phyloP scores from a whole-genome alignment of 2,113 vertebrate species.

The Pitta sordida region DNA sequence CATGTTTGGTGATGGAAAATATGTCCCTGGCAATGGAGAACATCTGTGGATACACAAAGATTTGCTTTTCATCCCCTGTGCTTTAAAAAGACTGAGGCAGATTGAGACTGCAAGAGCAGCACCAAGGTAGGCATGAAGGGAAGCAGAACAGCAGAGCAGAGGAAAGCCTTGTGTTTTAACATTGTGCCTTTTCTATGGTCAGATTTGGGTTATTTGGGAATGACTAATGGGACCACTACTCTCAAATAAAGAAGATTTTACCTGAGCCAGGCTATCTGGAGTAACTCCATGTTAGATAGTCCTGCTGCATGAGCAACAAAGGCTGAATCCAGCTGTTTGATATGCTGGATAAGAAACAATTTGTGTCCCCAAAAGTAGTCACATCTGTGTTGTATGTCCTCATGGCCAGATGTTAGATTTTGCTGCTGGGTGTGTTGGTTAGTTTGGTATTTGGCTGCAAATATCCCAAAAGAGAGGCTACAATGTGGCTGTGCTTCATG shows the following conservation, averaged over 20 bases:
- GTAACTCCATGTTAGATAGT: neutral
- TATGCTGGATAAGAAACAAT: neutral
- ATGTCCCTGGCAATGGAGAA: neutral
- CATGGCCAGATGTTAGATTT: neutral
- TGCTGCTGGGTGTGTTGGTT: neutral
- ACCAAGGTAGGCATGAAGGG: neutral
- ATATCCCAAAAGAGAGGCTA: neutral
- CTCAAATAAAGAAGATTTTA: neutral
- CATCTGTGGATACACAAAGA: neutral
- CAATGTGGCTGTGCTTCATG: fast-evolving
- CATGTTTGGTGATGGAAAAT: slow-evolving; percentile 14
- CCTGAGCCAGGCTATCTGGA: neutral
- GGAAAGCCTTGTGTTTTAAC: neutral
- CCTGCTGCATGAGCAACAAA: neutral
- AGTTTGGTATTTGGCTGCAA: neutral
- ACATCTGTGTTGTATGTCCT: neutral
- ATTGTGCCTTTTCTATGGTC: neutral
- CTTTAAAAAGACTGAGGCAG: neutral
- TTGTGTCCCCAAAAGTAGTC: neutral
- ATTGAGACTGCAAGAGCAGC: neutral
- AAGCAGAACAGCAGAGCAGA: neutral
- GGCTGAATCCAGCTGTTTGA: neutral
- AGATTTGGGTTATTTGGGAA: neutral
- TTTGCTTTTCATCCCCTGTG: neutral
- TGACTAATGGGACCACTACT: neutral